phyloP scores from a whole-genome alignment of 2,888 invertebrate genomes.

The Gonocerus acuteangulatus region DNA sequence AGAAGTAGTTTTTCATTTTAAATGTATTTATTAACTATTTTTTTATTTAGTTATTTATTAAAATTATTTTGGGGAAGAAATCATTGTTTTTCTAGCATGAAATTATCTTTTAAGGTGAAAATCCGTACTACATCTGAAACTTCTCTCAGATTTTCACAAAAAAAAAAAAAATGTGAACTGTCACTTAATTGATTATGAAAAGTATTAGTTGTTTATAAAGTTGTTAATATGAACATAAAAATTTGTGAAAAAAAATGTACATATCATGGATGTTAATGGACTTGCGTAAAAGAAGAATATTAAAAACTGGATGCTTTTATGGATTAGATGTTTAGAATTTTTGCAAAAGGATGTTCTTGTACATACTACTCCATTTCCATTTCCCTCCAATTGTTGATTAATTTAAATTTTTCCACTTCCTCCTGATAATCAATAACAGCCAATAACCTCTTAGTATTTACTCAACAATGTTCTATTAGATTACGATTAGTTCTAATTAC shows the following conservation, averaged over 20 bases:
- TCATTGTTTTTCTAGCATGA: slow-evolving; percentile 18
- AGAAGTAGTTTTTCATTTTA: slow-evolving; percentile 9
- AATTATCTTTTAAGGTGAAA: too few relatives aligned
- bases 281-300: slow-evolving; percentile 7
- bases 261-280: slow-evolving; percentile 24
- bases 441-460: too few relatives aligned
- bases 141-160: too few relatives aligned
- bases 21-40: slow-evolving; percentile 10
- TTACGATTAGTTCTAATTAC: too few relatives aligned
- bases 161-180: slow-evolving; percentile 2
- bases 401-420: background rate
- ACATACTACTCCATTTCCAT: background rate
- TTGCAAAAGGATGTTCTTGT: background rate
- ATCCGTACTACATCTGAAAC: too few relatives aligned
- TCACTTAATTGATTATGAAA: slow-evolving; percentile 1
- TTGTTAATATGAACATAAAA: slow-evolving; percentile 18
- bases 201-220: slow-evolving; percentile 17
- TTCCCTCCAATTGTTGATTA: background rate
- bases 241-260: slow-evolving; percentile 29
- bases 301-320: background rate
- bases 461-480: too few relatives aligned
- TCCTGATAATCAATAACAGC: too few relatives aligned
- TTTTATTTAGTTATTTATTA: slow-evolving; percentile 17
- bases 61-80: slow-evolving; percentile 3
- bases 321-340: slow-evolving; percentile 2